Conservation (phyloP, 1,140 invertebrate species). For the Achatina immaculata region DNA sequence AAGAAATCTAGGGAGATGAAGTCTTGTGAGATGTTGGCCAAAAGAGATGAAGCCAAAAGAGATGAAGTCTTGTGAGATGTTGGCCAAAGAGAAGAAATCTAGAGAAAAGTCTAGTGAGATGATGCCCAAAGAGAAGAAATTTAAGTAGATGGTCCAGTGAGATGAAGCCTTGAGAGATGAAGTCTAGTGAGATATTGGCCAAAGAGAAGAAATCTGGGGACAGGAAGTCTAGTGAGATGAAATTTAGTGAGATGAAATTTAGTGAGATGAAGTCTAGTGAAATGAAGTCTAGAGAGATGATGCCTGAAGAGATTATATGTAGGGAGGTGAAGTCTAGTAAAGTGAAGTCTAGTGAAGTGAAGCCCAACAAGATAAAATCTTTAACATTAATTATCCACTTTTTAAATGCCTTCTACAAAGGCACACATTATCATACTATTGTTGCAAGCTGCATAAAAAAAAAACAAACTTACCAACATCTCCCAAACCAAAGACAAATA, state of each 20-base stretch:
- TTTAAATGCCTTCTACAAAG: not conserved
- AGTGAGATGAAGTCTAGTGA: not conserved
- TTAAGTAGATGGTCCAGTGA: too few relatives aligned
- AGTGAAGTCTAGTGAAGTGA: too few relatives aligned
- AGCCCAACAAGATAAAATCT: too few relatives aligned
- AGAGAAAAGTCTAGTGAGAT: too few relatives aligned
- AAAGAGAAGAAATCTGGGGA: not conserved
- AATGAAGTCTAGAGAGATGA: too few relatives aligned
- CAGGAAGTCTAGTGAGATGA: not conserved
- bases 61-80: not conserved
- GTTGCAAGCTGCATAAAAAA: not conserved
- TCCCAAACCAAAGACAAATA: constrained; percentile 70
- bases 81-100: not conserved
- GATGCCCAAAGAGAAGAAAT: too few relatives aligned
- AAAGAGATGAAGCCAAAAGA: not conserved
- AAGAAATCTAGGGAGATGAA: too few relatives aligned
- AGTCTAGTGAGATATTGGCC: not conserved
- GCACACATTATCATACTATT: not conserved
- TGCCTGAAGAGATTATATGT: too few relatives aligned
- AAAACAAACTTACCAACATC: constrained; percentile 69
- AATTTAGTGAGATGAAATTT: not conserved
- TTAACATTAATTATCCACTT: not conserved
- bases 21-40: too few relatives aligned
- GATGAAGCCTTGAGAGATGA: not conserved
- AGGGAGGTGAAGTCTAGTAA: too few relatives aligned